These are phyloP conservation scores for Lepidotrigona ventralis DNA, from an alignment of 1,140 invertebrate genomes.

Conservation along the genomic window DNA sequence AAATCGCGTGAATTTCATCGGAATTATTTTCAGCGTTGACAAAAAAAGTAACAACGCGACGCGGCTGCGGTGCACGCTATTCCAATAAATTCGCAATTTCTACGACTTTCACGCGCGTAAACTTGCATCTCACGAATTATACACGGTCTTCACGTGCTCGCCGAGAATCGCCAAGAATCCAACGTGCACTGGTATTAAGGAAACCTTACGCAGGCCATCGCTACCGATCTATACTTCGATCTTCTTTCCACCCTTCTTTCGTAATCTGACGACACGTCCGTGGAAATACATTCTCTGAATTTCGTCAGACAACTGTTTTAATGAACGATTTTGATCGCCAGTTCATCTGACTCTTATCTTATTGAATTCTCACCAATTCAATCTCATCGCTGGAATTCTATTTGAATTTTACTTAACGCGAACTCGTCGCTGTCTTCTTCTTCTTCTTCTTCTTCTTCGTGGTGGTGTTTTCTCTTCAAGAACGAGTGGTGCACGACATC, in stretches of 20 bases:
- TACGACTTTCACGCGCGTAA: not conserved
- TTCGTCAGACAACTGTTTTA: constrained; percentile 8
- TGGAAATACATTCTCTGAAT: not conserved
- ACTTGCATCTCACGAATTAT: not conserved
- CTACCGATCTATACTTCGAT: constrained; percentile 27
- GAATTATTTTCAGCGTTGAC: too few species aligned
- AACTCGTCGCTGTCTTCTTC: not conserved
- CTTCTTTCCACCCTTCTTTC: not conserved
- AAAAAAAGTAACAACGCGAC: too few species aligned
- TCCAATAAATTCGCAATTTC: not conserved
- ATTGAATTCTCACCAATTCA: not conserved
- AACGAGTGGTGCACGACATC: not conserved
- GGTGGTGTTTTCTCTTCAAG: not conserved
- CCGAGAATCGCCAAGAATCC: not conserved
- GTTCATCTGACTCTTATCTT: too few species aligned
- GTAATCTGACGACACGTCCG: not conserved
- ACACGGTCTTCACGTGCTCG: not conserved
- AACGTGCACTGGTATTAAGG: not conserved
- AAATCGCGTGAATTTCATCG: too few species aligned
- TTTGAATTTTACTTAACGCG: not conserved
- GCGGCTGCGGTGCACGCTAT: not conserved
- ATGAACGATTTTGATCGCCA: not conserved
- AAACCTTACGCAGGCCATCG: constrained; percentile 48
- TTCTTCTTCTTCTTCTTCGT: too few species aligned
- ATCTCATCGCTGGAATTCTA: not conserved